phyloP scores from a whole-genome alignment of 2,113 vertebrate species.

The Mohoua ochrocephala region DNA sequence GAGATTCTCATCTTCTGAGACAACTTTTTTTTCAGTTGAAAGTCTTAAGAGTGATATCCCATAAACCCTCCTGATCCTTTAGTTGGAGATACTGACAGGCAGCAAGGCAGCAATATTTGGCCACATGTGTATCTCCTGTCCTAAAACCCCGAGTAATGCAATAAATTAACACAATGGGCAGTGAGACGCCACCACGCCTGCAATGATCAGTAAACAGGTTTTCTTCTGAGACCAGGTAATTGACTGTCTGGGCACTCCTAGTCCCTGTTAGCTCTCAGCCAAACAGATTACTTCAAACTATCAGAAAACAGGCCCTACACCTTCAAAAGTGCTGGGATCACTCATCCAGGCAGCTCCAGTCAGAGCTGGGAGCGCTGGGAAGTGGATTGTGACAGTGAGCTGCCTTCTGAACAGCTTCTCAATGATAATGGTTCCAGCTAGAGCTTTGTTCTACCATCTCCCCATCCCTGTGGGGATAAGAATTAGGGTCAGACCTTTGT shows the following conservation, averaged over 20 bases:
- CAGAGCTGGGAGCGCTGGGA: not conserved
- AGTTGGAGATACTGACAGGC: not conserved
- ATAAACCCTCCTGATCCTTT: not conserved
- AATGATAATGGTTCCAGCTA: accelerated
- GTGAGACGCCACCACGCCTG: not conserved
- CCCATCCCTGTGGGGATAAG: accelerated
- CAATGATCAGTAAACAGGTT: not conserved
- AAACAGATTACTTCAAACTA: not conserved
- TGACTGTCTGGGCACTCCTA: not conserved
- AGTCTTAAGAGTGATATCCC: not conserved
- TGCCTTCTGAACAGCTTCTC: not conserved
- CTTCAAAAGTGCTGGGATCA: not conserved
- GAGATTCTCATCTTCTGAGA: not conserved
- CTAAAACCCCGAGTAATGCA: not conserved
- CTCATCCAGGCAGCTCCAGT: not conserved
- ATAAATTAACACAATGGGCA: accelerated
- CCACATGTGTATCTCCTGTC: not conserved
- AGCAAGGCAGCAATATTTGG: not conserved
- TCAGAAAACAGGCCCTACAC: not conserved
- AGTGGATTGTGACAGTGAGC: accelerated
- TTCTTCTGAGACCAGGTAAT: not conserved
- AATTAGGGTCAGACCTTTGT: not conserved
- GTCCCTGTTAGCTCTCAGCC: not conserved
- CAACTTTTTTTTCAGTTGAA: not conserved
- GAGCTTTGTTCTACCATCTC: not conserved